Base-by-base conservation (phyloP, 2,797 vertebrate species). In the Nothura maculosa region DNA sequence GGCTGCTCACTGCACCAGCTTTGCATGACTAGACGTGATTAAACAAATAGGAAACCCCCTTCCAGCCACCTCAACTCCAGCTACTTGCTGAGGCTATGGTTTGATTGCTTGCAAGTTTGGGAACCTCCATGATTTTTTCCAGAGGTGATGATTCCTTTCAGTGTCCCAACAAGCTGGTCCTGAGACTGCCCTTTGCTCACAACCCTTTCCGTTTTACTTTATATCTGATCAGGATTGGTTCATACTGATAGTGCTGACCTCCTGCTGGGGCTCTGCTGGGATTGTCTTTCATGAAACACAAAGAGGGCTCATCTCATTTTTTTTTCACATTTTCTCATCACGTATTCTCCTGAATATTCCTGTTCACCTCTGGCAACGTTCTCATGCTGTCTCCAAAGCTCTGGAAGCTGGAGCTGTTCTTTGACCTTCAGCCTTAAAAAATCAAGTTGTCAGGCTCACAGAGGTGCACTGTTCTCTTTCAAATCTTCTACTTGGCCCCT, bases 371-470 rank as follows among this genome's bases (percentile, higher is more conserved):
- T 38, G 43, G 36, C 40, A 83, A 6, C 24, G 40, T 73, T 38
- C 43, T 40, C 34, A 67, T 21, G 19, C 47, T 52, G n/a, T 40
- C 24, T 60, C 47, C 30, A 34, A 55, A 16, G 36, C 76, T 68
- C 60, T 87, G 61, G 52, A 69, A 76, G 63, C 47, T 83, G 72
- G 48, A 48, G 38, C 16, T 78, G 30, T 62, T 87, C 57, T 83
- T 87, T 60, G 48, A 63, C 36, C 10, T 54, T 69, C 68, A 64
- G 47, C n/a, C 18, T 86, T 25, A 60, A 43, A 63, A 82, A 62
- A 87, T 4, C 2, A 42, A 73, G 27, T 38, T 77, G 32, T 16
- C 34, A 36, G 42, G 27, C 73, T 83, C 48, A 28, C 58, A 84
- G 62, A 42, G 15, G 40, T 30, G 4, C 21, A 21, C 15, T 32